Base-by-base conservation (phyloP, 2,888 invertebrate species). In the Drosophila anceps region DNA sequence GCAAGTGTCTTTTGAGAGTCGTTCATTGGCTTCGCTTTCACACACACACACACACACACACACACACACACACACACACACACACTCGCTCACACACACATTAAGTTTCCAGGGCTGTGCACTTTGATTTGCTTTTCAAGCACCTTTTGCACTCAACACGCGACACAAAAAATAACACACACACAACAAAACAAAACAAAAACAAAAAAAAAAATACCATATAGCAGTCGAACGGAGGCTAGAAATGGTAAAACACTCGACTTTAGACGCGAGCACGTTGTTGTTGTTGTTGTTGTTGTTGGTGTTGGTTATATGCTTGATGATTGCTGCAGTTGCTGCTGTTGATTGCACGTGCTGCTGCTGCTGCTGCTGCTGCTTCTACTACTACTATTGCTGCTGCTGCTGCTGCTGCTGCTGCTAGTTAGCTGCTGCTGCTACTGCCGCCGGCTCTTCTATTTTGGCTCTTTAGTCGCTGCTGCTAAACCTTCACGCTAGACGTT, bases 401-500 rank as follows among this genome's bases (percentile, higher is more conserved):
- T 63, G 66, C 46, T 57, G 59, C 54, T 62, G 44, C 33, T 71
- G 58, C 24, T 69, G 66, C 20, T 76, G 59, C 15, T 59, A 64
- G 51, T 78, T 33, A 46, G 50, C 48, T 53, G 76, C 43, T 69
- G 60, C 53, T 69, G 63, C 61, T 72, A 53, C 53, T 62, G 73
- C 59, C 57, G 81, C 43, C 61, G 79, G 60, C 58, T 53, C 12
- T 33, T 54, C 10, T 55, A 27, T 27, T 33, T 55, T 43, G 33
- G 33, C 58, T 58, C 53, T 64, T 65, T 55, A 64, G 64, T 54
- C 73, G 71, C 76, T 73, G 71, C 65, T 76, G 82, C 69, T 74
- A 70, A 81, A 87, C 89, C 81, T 84, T 75, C 77, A 82, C 85
- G 80, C 75, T 82, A 84, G 82, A 89, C 85, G 90, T 74, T 90